Percentiles rank a stretch among this genome's conserved stretches.
These are phyloP conservation scores for Frankliniella fusca DNA, from an alignment of 2,888 invertebrate genomes.

Conservation along the genomic window DNA sequence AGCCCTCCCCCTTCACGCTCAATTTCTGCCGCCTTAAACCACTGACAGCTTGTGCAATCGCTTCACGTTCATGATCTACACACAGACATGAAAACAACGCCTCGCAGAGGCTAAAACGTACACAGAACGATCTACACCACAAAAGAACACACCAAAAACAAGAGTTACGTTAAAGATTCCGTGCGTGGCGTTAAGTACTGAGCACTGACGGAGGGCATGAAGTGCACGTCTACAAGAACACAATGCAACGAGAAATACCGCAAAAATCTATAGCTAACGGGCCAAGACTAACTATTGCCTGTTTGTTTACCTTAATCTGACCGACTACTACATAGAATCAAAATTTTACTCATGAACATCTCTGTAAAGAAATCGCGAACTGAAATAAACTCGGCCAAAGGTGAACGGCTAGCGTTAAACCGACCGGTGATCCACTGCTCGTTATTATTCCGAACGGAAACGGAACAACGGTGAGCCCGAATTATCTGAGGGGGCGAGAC, in stretches of 20 bases:
- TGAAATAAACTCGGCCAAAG: too few relatives aligned
- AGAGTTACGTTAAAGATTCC: background rate
- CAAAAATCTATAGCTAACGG: too few relatives aligned
- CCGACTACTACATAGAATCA: too few relatives aligned
- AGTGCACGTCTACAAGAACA: background rate
- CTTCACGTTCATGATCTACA: slow-evolving; percentile 1
- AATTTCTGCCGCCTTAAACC: background rate
- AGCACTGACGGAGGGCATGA: background rate
- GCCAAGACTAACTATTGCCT: too few relatives aligned
- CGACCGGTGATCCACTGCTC: too few relatives aligned
- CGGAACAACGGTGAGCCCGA: background rate
- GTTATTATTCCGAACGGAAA: background rate
- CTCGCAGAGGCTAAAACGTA: background rate
- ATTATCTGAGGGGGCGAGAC: too few relatives aligned
- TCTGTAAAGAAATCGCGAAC: too few relatives aligned
- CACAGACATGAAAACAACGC: background rate
- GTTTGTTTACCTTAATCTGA: too few relatives aligned
- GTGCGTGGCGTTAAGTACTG: background rate
- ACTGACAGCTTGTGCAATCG: slow-evolving; percentile 3
- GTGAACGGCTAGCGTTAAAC: too few relatives aligned
- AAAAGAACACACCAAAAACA: background rate
- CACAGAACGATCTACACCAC: background rate
- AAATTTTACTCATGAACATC: too few relatives aligned
- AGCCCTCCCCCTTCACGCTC: background rate
- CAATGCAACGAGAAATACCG: background rate